Percentiles rank a stretch among this genome's conserved stretches.
Evolutionary conservation across 2,888 invertebrate species (phyloP).

Genomic region (Drosophila testacea): DNA sequence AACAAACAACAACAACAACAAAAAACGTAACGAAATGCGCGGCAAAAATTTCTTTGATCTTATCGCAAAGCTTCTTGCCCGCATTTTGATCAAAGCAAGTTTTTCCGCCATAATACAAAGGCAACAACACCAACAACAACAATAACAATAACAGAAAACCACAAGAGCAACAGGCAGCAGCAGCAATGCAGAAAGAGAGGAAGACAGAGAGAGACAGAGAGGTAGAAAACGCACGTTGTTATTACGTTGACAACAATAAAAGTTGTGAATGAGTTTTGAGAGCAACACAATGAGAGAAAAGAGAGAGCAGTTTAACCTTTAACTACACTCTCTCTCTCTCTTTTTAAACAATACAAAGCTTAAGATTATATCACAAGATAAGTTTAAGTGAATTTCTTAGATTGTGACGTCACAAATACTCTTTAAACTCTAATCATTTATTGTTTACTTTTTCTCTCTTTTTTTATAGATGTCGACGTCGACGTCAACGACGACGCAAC

Average conservation of each 20-base stretch:
- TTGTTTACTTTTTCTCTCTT: slow-evolving; percentile 4
- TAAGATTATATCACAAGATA: not conserved
- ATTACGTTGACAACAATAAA: slow-evolving; percentile 51
- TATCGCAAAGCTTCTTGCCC: slow-evolving; percentile 85
- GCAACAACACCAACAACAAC: slow-evolving; percentile 49
- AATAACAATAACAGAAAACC: slow-evolving; percentile 54
- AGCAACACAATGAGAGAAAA: not conserved
- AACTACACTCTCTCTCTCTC: slow-evolving; percentile 16
- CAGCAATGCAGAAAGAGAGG: slow-evolving; percentile 4
- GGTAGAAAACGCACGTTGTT: slow-evolving; percentile 22
- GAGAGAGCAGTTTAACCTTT: not conserved
- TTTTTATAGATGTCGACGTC: slow-evolving; percentile 36
- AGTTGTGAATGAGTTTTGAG: slow-evolving; percentile 57
- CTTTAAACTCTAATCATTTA: not conserved
- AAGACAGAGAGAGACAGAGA: slow-evolving; percentile 4
- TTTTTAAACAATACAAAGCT: not conserved
- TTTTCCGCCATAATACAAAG: slow-evolving; percentile 85
- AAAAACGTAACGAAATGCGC: slow-evolving; percentile 80
- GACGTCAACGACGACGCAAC: slow-evolving; percentile 23
- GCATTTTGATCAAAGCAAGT: slow-evolving; percentile 86
- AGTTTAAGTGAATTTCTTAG: not conserved
- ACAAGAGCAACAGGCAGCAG: slow-evolving; percentile 55
- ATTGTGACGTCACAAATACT: slow-evolving; percentile 1
- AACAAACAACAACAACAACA: slow-evolving; percentile 45
- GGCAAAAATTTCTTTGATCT: slow-evolving; percentile 85